Conservation (phyloP, 1,140 invertebrate species). For the Trichonephila clavipes region DNA sequence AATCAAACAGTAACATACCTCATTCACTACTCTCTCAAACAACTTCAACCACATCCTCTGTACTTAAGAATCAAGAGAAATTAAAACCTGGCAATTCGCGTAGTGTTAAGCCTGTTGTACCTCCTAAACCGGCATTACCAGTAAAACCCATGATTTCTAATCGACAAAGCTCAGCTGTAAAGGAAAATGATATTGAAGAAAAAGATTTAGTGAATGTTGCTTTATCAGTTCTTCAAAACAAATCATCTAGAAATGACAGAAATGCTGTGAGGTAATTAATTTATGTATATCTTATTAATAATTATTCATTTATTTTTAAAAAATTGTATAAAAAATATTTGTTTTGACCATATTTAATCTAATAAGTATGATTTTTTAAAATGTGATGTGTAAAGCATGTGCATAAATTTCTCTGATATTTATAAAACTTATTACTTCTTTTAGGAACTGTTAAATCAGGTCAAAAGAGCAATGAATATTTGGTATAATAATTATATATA, state of each 20-base stretch:
- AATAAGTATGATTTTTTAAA: too few species aligned
- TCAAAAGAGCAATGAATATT: too few species aligned
- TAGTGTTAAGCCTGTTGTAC: constrained; percentile 72
- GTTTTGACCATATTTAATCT: too few species aligned
- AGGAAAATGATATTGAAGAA: not conserved
- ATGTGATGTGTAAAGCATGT: too few species aligned
- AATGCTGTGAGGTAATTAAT: constrained; percentile 63
- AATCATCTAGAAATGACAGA: constrained; percentile 62
- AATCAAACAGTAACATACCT: constrained; percentile 14
- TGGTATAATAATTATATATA: too few species aligned
- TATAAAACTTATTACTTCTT: too few species aligned
- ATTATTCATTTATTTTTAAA: too few species aligned
- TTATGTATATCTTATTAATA: not conserved
- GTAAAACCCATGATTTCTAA: constrained; percentile 76
- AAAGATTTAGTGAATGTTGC: constrained; percentile 57
- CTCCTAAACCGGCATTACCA: constrained; percentile 77
- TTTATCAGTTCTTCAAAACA: constrained; percentile 68
- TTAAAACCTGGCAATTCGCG: not conserved
- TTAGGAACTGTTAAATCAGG: too few species aligned
- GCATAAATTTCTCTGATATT: too few species aligned
- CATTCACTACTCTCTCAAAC: not conserved
- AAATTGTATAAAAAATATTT: too few species aligned
- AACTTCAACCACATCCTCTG: not conserved
- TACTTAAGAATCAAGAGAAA: not conserved
- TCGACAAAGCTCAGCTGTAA: not conserved